Base-by-base conservation (phyloP, 2,888 invertebrate species). In the Subacronicta megacephala region DNA sequence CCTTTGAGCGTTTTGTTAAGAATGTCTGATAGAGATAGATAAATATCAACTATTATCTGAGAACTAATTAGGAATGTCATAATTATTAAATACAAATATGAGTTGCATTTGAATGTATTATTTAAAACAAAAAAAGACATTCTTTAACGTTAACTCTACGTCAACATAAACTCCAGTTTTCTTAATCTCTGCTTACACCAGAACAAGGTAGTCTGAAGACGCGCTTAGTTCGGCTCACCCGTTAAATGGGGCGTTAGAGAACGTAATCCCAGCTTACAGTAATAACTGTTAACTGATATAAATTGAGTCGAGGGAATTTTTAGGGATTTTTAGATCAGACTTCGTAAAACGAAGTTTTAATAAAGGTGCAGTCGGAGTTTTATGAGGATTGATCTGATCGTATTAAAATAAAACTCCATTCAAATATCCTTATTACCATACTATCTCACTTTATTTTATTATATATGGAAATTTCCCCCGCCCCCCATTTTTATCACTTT, bases 241-340 rank as follows among this genome's bases (percentile, higher is more conserved):
- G 57, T 69, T 66, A 49, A 66, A 66, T 38, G 70, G 26, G 9
- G 53, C 50, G 66, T 59, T 58, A 60, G 59, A 54, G 50, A 50
- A 58, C 50, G 40, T 75, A 72, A 74, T 72, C 74, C 59, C 12
- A n/a, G 73, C 54, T 74, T 72, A 72, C 54, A 50, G 54, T 63
- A 57, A 72, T 72, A 75, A 70, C 70, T 70, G 74, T 46, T 75
- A 74, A 71, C 71, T 72, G 69, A 61, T 64, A 74, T 62, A 74
- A 72, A 77, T 63, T 66, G 66, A 63, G 58, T 49, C 36, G 38
- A 29, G 51, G 57, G 31, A n/a, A 29, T 53, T 60, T 61, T 46
- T 36, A 50, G 16, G 62, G 58, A 62, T 58, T 68, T 68, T 47
- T 38, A 47, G 37, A 38, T 47, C 40, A 49, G 10, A 12, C 13